Evolutionary conservation across 1,140 invertebrate genomes (phyloP), one percentile per base, ranked within the genome.

Genomic region (Ericerus pela): DNA sequence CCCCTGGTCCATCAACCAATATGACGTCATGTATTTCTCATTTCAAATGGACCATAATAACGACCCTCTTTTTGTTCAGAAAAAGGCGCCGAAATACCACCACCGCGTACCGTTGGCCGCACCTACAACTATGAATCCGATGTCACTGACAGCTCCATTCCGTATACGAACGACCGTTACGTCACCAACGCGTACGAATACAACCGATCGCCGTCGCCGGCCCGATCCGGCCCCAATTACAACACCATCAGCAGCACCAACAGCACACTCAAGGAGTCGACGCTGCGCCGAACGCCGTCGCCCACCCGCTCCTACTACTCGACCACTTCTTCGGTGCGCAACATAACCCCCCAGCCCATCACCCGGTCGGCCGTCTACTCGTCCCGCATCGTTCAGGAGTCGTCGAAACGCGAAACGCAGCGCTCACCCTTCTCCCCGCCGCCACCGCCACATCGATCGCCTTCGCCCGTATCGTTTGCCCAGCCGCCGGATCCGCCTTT

Each of bases 371-470:
- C 18, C 31, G 5, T 33, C 2, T 26, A 43, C 24, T 36, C 18
- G 6, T 10, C 31, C 37, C 8, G n/a, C 16, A 26, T 24, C 24
- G n/a, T 38, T 16, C 3, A 4, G 18, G 36, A 38, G 16, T 36
- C 53, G 2, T 36, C 5, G 11, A 37, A 18, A 8, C 37, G 30
- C 26, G 38, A 41, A 11, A 54, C 53, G 0, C 52, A 54, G n/a
- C 29, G 57, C 16, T 47, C 57, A 1, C 31, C 47, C 14, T 58
- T 53, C 10, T 51, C 58, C 0, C 30, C 33, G 20, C 55, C 61
- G 11, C 63, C 65, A 12, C 63, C 62, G 1, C 62, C 64, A 10
- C 62, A 65, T 22, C 58, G 64, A 18, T 66, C 64, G 0, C 62
- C 62, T 2, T 61, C 60, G 1, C 65, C 65, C 2, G 59, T 66